Conservation (phyloP, 2,113 vertebrate species). For the Phasianus colchicus region DNA sequence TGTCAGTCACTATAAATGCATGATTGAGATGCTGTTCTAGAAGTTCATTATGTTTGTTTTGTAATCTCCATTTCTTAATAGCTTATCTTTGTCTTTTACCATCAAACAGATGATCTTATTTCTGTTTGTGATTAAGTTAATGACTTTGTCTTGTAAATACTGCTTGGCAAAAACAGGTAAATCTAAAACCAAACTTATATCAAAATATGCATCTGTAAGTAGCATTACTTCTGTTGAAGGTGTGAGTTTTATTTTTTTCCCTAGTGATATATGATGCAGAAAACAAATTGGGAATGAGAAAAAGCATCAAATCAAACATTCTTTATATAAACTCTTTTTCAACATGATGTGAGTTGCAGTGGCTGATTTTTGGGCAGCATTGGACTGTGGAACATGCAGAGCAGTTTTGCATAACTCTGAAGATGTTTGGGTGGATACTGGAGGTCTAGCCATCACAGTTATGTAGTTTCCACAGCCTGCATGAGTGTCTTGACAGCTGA, state of each 20-base stretch:
- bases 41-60: not conserved
- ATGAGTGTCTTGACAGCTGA: not conserved
- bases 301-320: not conserved
- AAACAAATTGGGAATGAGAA: not conserved
- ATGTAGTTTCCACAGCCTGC: not conserved
- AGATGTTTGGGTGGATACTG: not conserved
- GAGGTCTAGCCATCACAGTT: not conserved
- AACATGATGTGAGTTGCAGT: not conserved
- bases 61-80: not conserved
- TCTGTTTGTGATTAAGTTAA: not conserved
- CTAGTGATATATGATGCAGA: not conserved
- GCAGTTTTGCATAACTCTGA: not conserved
- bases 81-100: not conserved
- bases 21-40: not conserved
- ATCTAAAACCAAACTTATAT: no score
- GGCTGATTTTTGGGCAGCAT: not conserved
- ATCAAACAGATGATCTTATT: not conserved
- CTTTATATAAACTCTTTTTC: not conserved
- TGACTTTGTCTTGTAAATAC: not conserved
- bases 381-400: not conserved
- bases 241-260: not conserved
- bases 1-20: not conserved
- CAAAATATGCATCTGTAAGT: not conserved
- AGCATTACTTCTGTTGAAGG: not conserved
- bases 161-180: not conserved